A percentile compares a stretch with the other conserved stretches of the same genome.
phyloP scores from a whole-genome alignment of 2,113 vertebrate species.

The Eidolon helvum region DNA sequence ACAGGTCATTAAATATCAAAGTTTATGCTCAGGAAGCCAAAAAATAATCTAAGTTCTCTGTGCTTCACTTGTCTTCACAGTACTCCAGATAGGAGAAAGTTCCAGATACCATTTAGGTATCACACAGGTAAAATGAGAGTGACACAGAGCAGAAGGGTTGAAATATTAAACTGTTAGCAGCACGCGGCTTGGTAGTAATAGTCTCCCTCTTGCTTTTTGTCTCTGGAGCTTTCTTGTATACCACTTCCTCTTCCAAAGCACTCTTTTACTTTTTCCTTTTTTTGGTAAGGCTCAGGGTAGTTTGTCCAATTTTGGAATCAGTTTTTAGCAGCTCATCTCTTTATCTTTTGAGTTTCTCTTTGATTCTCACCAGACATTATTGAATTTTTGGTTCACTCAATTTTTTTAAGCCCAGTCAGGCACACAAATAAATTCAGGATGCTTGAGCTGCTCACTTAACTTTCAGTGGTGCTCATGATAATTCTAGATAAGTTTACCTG shows the following conservation, averaged over 20 bases:
- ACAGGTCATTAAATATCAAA: slow-evolving; percentile 62
- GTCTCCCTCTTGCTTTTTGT: not conserved
- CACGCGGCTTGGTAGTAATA: not conserved
- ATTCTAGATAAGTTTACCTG: not conserved
- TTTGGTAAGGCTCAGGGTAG: not conserved
- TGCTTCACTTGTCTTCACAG: slow-evolving; percentile 7
- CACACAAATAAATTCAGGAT: not conserved
- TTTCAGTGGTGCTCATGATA: not conserved
- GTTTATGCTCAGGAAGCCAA: slow-evolving; percentile 49
- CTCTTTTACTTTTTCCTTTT: not conserved
- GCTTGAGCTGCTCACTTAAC: not conserved
- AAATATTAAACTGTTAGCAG: not conserved
- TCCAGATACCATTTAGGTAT: not conserved
- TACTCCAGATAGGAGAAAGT: not conserved
- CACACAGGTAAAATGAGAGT: not conserved
- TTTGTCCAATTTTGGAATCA: not conserved
- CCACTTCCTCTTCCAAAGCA: not conserved
- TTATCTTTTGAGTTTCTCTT: not conserved
- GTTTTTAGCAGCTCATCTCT: not conserved
- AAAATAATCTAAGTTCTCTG: slow-evolving; percentile 11
- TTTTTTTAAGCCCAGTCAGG: not conserved
- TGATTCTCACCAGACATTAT: not conserved
- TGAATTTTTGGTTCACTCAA: not conserved
- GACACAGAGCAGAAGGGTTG: not conserved
- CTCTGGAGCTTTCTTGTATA: not conserved